A percentile compares a stretch with the other conserved stretches of the same genome.
Evolutionary conservation across 2,888 invertebrate species (phyloP).

Genomic region (Nymphalis c-album): DNA sequence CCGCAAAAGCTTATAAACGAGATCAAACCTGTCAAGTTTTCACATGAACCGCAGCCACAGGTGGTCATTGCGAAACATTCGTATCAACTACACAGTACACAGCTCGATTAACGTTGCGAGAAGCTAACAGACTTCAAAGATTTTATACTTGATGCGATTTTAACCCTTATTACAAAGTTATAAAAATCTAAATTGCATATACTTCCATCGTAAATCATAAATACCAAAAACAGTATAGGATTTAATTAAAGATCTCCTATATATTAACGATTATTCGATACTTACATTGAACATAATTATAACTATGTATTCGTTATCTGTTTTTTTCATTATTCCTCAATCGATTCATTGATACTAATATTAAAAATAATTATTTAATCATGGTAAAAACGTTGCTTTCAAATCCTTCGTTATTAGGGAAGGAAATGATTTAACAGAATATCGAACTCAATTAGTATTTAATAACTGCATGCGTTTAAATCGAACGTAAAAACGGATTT

Average conservation of each 20-base stretch:
- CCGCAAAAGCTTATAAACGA: slow-evolving; percentile 9
- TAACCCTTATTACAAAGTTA: neutral
- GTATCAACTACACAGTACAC: slow-evolving; percentile 15
- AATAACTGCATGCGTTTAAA: neutral
- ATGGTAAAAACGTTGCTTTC: slow-evolving; percentile 15
- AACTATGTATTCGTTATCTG: neutral
- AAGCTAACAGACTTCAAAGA: slow-evolving; percentile 7
- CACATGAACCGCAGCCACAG: slow-evolving; percentile 23
- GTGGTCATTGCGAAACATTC: slow-evolving; percentile 26
- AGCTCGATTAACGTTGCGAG: slow-evolving; percentile 6
- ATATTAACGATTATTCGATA: neutral
- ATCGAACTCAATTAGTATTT: slow-evolving; percentile 16
- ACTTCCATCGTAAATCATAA: neutral
- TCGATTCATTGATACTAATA: neutral
- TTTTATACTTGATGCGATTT: neutral
- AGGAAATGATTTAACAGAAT: slow-evolving; percentile 26
- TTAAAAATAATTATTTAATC: slow-evolving; percentile 6
- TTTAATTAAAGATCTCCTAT: neutral
- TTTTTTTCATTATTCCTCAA: neutral
- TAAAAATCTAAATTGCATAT: neutral
- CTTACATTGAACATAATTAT: neutral
- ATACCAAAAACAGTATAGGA: neutral
- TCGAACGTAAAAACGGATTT: slow-evolving; percentile 8
- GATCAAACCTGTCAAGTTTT: slow-evolving; percentile 12
- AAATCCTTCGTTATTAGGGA: slow-evolving; percentile 17